Base-by-base conservation (phyloP, 2,797 vertebrate species). In the Anomalospiza imberbis region DNA sequence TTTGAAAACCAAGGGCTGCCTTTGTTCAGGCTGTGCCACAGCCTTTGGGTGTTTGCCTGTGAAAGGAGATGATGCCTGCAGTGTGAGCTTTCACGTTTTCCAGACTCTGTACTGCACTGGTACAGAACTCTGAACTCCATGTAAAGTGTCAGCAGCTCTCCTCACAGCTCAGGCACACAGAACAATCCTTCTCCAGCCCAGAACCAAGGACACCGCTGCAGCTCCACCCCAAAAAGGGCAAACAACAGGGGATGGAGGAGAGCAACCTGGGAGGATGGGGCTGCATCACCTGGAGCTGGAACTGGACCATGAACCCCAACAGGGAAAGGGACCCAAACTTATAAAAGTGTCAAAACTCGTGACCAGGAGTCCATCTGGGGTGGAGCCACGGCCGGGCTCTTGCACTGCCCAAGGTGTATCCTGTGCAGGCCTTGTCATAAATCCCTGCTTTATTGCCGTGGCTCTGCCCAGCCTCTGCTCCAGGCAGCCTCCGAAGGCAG, bases 101-200 rank as follows among this genome's bases (percentile, higher is more conserved):
- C 67, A 70, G 15, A 0, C 34, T 24, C 34, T 22, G 26, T 2
- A 0, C 8, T 63, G 40, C 60, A 15, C 3, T 16, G 14, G n/a
- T 15, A 1, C 3, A 1, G 3, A 5, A 38, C 47, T 50, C 47
- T 68, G 45, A 15, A 12, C 18, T 29, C 4, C 65, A 48, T 0
- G 9, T 1, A 1, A 16, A 29, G n/a, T 67, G 65, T 4, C 26
- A 11, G 17, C 63, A 11, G 44, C 1, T 48, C 65, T 50, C 3
- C 45, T 29, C 47, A 8, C 45, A 50, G 65, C 65, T 50, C 65
- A 67, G 65, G 0, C 45, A 11, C 45, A 48, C 63, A 21, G 3
- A 67, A 29, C 65, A 67, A 67, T 66, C 63, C 63, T 66, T 34
- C 2, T 1, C 16, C 57, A 58, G 57, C 34, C 63, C 63, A 45